Percentiles rank a stretch among this genome's conserved stretches.
phyloP scores from a whole-genome alignment of 2,113 vertebrate species.

The Silurus glanis region DNA sequence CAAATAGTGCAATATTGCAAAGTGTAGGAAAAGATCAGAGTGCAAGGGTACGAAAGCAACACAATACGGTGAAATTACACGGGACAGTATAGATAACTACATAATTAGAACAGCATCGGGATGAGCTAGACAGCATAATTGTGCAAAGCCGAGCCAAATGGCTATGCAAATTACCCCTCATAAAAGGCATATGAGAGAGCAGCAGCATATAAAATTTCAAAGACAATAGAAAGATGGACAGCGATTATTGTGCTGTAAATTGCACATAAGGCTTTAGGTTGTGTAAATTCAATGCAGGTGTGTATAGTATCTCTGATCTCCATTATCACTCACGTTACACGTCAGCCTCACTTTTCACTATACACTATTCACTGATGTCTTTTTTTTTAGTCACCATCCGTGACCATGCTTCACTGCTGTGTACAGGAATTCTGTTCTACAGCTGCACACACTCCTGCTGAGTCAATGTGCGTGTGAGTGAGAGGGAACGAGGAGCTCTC shows the following conservation, averaged over 20 bases:
- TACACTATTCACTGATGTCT: not conserved
- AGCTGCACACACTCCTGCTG: not conserved
- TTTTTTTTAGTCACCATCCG: not conserved
- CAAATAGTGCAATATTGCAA: not conserved
- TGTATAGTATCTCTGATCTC: not conserved
- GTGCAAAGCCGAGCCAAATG: constrained; percentile 1
- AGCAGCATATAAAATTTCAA: constrained; percentile 11
- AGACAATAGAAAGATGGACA: not conserved
- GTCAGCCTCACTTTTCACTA: not conserved
- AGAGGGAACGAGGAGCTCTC: constrained; percentile 13
- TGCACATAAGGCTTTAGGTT: not conserved
- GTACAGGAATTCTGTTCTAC: not conserved
- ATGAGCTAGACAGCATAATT: constrained; percentile 16
- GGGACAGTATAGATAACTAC: constrained; percentile 16
- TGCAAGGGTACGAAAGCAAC: not conserved
- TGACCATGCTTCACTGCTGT: not conserved
- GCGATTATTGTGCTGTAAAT: not conserved
- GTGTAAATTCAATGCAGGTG: too few relatives aligned
- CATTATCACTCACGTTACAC: not conserved
- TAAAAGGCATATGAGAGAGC: constrained; percentile 6
- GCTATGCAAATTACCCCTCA: constrained; percentile 2
- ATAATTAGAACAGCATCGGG: constrained; percentile 27
- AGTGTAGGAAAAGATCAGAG: not conserved
- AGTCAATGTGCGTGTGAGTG: not conserved
- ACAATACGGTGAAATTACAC: constrained; percentile 7